Conservation (phyloP, 2,113 vertebrate species). For the Mirounga angustirostris region DNA sequence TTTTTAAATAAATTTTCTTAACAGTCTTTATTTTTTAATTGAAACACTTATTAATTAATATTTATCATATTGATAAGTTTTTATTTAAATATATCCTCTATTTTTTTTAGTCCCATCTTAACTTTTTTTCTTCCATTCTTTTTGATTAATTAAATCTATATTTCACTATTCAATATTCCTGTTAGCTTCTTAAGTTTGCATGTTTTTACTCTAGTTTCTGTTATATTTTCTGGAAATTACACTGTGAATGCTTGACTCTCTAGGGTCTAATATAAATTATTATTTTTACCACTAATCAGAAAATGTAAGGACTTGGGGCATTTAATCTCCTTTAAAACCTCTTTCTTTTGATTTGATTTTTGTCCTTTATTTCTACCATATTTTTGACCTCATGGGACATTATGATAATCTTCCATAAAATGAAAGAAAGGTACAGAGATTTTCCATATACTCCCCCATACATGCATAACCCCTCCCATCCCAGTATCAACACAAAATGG, state of each 20-base stretch:
- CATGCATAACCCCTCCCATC: not conserved
- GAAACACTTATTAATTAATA: not conserved
- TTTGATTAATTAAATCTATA: not conserved
- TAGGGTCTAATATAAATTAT: not conserved
- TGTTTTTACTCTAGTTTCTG: not conserved
- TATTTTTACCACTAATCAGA: not conserved
- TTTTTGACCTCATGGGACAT: not conserved
- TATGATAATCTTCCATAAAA: not conserved
- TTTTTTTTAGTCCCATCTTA: not conserved
- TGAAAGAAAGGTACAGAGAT: not conserved
- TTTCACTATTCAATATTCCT: not conserved
- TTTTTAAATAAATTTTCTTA: not conserved
- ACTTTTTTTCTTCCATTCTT: not conserved
- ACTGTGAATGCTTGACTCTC: not conserved
- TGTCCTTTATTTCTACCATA: not conserved
- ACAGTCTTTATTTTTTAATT: not conserved
- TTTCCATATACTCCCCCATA: not conserved
- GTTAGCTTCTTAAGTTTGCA: not conserved
- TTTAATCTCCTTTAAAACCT: not conserved
- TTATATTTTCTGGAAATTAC: not conserved
- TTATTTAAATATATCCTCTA: not conserved
- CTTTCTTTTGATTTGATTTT: not conserved
- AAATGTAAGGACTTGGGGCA: not conserved
- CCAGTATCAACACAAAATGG: not conserved
- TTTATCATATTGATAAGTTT: not conserved